Conservation (phyloP, 2,888 invertebrate genomes). For the Muschampia plurimacula region DNA sequence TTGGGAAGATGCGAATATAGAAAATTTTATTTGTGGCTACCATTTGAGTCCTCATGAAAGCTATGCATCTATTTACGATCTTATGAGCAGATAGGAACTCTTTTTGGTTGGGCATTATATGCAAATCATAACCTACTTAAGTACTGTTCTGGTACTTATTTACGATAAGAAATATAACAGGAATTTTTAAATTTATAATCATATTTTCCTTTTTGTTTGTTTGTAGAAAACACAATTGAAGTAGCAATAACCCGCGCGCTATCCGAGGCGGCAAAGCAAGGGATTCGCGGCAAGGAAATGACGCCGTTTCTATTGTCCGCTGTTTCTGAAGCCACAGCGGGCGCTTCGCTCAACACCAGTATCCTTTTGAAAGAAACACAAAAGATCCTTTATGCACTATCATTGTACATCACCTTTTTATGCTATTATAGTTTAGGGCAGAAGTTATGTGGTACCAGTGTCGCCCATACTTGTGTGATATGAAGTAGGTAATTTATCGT, state of each 20-base stretch:
- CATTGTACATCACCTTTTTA: constrained; percentile 6
- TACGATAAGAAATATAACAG: no score
- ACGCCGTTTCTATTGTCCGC: constrained; percentile 96
- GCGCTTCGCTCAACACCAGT: constrained; percentile 94
- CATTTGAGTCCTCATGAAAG: no score
- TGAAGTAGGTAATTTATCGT: background rate
- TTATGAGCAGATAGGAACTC: no score
- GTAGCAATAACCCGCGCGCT: constrained; percentile 90
- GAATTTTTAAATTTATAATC: background rate
- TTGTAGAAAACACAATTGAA: constrained; percentile 85
- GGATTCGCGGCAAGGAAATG: constrained; percentile 93
- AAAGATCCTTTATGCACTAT: constrained; percentile 4
- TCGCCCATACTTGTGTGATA: background rate
- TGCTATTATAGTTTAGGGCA: background rate
- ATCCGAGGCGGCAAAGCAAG: constrained; percentile 83
- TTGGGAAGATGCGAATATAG: no score
- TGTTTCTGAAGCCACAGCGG: constrained; percentile 92
- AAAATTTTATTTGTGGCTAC: no score
- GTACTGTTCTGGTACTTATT: no score
- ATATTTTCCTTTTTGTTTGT: constrained; percentile 7
- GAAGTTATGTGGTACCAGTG: background rate
- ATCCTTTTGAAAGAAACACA: constrained; percentile 82
- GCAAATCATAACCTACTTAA: no score
- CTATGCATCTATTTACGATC: no score
- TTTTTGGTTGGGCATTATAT: no score